These are phyloP conservation scores for Ethmia dodecea DNA, from an alignment of 2,888 invertebrate genomes.

Conservation along the genomic window DNA sequence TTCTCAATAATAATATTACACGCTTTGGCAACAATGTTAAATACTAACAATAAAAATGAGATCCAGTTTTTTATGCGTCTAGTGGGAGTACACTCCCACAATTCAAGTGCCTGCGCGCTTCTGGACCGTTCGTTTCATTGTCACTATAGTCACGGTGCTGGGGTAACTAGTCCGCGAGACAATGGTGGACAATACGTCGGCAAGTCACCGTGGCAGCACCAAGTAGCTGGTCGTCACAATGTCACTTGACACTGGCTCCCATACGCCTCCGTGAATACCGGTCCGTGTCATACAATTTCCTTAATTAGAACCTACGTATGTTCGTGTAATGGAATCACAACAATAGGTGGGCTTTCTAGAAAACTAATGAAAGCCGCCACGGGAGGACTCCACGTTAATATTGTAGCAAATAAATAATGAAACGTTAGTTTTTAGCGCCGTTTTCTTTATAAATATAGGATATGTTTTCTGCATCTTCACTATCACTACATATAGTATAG, in stretches of 20 bases:
- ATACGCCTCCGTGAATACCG: constrained; percentile 23
- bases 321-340: constrained; percentile 2
- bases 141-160: constrained; percentile 28
- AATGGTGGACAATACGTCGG: constrained; percentile 32
- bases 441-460: too few relatives aligned
- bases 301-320: constrained; percentile 9
- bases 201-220: constrained; percentile 28
- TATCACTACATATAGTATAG: too few relatives aligned
- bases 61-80: too few relatives aligned
- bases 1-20: too few relatives aligned
- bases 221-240: constrained; percentile 50
- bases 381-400: too few relatives aligned
- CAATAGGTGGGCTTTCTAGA: constrained; percentile 6
- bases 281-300: constrained; percentile 19
- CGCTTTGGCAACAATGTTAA: too few relatives aligned
- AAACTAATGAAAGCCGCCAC: too few relatives aligned
- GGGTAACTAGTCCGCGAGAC: constrained; percentile 40
- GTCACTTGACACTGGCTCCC: constrained; percentile 29
- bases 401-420: too few relatives aligned
- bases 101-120: constrained; percentile 25
- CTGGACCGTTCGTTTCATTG: constrained; percentile 9
- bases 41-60: too few relatives aligned
- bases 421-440: too few relatives aligned
- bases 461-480: too few relatives aligned
- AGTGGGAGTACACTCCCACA: constrained; percentile 10